These are phyloP conservation scores for Apocheima hispidaria DNA, from an alignment of 2,888 invertebrate species.

Conservation along the genomic window DNA sequence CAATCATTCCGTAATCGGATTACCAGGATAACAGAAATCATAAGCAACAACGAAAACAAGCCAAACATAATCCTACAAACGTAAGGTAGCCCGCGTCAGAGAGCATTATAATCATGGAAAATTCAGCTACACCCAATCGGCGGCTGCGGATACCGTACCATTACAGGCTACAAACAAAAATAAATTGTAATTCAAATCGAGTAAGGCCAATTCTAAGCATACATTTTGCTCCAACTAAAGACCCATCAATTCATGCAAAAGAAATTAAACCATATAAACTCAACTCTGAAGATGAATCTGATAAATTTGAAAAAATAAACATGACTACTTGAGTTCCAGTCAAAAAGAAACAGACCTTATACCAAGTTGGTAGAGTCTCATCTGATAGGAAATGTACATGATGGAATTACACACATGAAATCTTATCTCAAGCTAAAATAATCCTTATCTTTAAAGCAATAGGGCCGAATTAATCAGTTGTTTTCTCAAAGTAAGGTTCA, in stretches of 20 bases:
- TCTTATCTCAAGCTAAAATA: constrained; percentile 1
- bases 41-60: constrained; percentile 24
- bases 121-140: constrained; percentile 68
- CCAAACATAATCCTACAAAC: constrained; percentile 30
- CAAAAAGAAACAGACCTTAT: constrained; percentile 46
- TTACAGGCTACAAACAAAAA: constrained; percentile 4
- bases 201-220: neutral
- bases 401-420: constrained; percentile 14
- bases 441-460: neutral
- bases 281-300: constrained; percentile 18
- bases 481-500: constrained; percentile 27
- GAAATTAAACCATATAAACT: constrained; percentile 17
- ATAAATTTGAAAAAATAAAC: constrained; percentile 26
- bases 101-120: constrained; percentile 66
- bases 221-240: constrained; percentile 3
- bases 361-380: constrained; percentile 43
- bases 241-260: constrained; percentile 6
- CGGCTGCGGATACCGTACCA: constrained; percentile 48
- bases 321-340: constrained; percentile 10
- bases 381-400: constrained; percentile 24
- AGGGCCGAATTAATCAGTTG: constrained; percentile 18
- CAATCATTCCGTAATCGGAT: constrained; percentile 27
- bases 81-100: constrained; percentile 26
- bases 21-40: constrained; percentile 38
- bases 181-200: neutral